Conservation (phyloP, 2,113 vertebrate species). For the Oophaga pumilio region DNA sequence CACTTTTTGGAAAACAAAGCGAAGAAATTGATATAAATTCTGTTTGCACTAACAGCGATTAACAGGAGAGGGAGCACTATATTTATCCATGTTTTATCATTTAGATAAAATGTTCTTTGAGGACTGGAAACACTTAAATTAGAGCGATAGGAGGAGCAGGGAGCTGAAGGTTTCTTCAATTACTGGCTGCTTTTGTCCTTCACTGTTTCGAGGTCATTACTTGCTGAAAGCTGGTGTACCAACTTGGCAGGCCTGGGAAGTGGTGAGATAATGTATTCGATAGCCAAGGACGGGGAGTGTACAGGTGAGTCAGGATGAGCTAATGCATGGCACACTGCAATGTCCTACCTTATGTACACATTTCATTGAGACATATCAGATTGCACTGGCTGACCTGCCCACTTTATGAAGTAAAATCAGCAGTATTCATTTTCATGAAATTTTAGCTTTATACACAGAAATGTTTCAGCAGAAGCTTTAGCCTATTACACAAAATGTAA, state of each 20-base stretch:
- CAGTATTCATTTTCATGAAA: neutral
- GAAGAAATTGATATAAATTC: neutral
- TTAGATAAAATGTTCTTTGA: neutral
- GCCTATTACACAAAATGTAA: neutral
- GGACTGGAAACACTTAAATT: neutral
- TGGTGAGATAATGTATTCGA: slow-evolving; percentile 43
- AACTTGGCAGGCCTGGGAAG: slow-evolving; percentile 35
- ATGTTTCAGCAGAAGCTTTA: no score
- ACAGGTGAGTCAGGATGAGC: slow-evolving; percentile 49
- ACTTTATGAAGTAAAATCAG: neutral
- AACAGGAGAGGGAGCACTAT: neutral
- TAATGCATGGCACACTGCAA: slow-evolving; percentile 3
- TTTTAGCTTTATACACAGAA: neutral
- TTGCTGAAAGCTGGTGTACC: slow-evolving; percentile 10
- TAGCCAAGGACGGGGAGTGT: slow-evolving; percentile 22
- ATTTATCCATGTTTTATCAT: neutral
- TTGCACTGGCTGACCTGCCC: neutral
- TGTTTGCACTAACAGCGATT: neutral
- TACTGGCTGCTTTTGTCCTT: slow-evolving; percentile 24
- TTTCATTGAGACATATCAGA: neutral
- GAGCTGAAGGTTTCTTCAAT: neutral
- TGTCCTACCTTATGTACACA: neutral
- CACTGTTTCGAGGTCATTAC: neutral
- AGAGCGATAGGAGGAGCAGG: neutral
- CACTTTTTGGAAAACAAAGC: neutral